A percentile compares a stretch with the other conserved stretches of the same genome.
Conservation (phyloP, 2,797 vertebrate genomes). For the Glossophaga mutica region DNA sequence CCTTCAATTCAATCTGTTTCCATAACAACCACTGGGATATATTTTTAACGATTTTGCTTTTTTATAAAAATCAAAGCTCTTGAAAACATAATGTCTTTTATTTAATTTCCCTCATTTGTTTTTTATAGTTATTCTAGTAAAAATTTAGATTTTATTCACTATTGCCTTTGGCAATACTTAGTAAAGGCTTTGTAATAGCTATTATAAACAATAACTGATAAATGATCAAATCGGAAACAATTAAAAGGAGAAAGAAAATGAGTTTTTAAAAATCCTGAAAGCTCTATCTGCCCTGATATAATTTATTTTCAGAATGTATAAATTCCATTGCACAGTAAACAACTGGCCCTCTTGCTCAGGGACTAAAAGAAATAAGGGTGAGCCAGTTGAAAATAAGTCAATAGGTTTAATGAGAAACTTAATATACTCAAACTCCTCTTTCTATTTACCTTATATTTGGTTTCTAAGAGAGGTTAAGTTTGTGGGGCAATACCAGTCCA, state of each 20-base stretch:
- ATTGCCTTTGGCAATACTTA: constrained; percentile 1
- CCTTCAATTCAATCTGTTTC: constrained; percentile 56
- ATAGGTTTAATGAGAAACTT: not conserved
- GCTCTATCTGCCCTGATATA: not conserved
- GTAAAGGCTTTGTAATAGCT: constrained; percentile 9
- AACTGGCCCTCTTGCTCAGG: not conserved
- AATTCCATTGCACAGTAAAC: not conserved
- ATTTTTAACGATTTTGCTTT: constrained; percentile 51
- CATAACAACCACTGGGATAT: constrained; percentile 56
- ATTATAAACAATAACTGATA: not conserved
- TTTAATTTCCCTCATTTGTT: constrained; percentile 34
- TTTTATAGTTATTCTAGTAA: constrained; percentile 50
- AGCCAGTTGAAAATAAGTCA: constrained; percentile 5
- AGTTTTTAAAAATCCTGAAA: not conserved
- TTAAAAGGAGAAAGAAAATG: constrained; percentile 25
- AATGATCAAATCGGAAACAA: constrained; percentile 20
- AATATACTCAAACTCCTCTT: not conserved
- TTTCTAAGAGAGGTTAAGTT: not conserved
- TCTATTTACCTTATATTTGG: not conserved
- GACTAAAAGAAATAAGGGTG: not conserved
- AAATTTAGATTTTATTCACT: constrained; percentile 39
- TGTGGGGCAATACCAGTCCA: not conserved
- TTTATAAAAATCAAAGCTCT: constrained; percentile 51
- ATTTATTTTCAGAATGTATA: constrained; percentile 35
- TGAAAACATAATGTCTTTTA: constrained; percentile 21